A percentile compares a stretch with the other conserved stretches of the same genome.
phyloP scores from a whole-genome alignment of 2,797 vertebrate species.

The Picus viridis region DNA sequence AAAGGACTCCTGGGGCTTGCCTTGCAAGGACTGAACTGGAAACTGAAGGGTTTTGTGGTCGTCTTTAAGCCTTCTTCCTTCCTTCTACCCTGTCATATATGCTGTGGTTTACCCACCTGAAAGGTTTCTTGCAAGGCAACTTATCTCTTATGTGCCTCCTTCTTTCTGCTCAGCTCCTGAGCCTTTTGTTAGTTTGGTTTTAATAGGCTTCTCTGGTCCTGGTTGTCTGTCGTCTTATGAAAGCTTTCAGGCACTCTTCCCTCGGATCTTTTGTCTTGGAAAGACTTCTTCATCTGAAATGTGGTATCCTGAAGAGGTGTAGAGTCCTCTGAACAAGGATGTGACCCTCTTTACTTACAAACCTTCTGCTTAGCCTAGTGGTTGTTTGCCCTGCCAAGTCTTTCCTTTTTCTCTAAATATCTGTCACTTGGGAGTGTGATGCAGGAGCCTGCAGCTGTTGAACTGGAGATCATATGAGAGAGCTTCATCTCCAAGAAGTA shows the following conservation, averaged over 20 bases:
- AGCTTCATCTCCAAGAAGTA: neutral
- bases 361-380: neutral
- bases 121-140: neutral
- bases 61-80: neutral
- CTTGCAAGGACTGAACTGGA: neutral
- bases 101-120: neutral
- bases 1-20: neutral
- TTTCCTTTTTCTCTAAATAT: neutral
- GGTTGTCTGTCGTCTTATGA: neutral
- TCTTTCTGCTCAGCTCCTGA: neutral
- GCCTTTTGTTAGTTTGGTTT: neutral
- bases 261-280: neutral
- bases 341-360: neutral
- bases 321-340: neutral
- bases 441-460: conserved; percentile 18
- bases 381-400: neutral
- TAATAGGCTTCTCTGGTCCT: neutral
- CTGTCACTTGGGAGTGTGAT: neutral
- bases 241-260: neutral
- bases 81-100: neutral
- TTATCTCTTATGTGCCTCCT: neutral
- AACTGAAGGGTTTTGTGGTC: neutral
- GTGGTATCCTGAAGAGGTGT: accelerated
- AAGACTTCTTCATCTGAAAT: neutral
- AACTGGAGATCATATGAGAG: neutral